phyloP scores from a whole-genome alignment of 2,797 vertebrate species.

The Anguilla megastoma region DNA sequence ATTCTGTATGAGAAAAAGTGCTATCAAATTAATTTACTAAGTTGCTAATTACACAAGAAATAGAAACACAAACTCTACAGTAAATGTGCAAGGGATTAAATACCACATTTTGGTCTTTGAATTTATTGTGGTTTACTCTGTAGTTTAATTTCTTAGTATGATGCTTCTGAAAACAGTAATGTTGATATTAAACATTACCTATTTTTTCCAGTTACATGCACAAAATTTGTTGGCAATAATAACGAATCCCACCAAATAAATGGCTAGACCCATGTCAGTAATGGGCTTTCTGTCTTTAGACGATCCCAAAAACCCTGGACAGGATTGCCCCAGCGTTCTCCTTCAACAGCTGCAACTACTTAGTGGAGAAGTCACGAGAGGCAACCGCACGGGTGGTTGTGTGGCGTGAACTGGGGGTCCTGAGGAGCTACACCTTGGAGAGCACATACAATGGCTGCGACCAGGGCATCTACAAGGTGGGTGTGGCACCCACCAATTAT shows the following conservation, averaged over 20 bases:
- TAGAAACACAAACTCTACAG: background rate
- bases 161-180: background rate
- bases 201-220: background rate
- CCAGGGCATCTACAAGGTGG: constrained; percentile 88
- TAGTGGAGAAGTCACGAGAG: constrained; percentile 88
- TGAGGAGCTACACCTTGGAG: constrained; percentile 94
- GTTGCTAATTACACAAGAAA: background rate
- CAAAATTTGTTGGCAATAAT: background rate
- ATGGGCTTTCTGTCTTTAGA: constrained; percentile 62
- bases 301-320: constrained; percentile 88
- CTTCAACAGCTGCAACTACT: constrained; percentile 89
- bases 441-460: constrained; percentile 89
- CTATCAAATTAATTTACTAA: background rate
- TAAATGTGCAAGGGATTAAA: background rate
- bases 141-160: background rate
- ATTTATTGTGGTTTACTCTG: no score
- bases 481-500: constrained; percentile 25
- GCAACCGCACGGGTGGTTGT: constrained; percentile 89
- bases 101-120: no score
- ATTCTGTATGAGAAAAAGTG: background rate
- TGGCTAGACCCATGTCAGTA: background rate
- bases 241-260: background rate
- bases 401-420: constrained; percentile 89
- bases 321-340: constrained; percentile 88
- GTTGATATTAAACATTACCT: background rate